A percentile compares a stretch with the other conserved stretches of the same genome.
Conservation (phyloP, 2,113 vertebrate species). For the Cavia aperea region DNA sequence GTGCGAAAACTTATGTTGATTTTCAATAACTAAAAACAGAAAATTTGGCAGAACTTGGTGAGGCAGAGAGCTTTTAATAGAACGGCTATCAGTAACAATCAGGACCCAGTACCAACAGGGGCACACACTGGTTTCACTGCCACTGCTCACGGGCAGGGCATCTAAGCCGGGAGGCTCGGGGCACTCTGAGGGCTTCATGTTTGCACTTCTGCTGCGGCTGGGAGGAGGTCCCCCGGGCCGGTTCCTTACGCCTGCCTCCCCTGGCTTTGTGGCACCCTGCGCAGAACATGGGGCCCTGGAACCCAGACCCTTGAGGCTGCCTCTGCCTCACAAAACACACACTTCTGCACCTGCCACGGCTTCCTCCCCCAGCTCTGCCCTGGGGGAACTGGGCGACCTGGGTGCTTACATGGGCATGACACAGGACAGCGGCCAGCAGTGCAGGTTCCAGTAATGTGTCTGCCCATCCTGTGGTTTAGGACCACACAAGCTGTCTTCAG, state of each 20-base stretch:
- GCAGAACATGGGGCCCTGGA: fast-evolving
- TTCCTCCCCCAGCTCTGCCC: neutral
- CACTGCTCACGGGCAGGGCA: neutral
- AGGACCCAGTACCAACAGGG: neutral
- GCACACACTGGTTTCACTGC: neutral
- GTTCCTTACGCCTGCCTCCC: neutral
- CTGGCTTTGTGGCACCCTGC: neutral
- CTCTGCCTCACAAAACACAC: neutral
- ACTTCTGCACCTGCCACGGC: too few relatives aligned
- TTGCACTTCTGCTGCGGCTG: neutral
- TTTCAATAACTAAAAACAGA: constrained; percentile 3
- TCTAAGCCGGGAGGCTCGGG: too few relatives aligned
- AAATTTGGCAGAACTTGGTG: neutral
- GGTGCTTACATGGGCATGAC: fast-evolving
- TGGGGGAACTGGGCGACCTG: fast-evolving
- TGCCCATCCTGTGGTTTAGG: neutral
- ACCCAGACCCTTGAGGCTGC: neutral
- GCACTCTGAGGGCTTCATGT: neutral
- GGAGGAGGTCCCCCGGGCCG: neutral
- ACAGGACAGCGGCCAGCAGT: neutral
- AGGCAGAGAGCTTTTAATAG: neutral
- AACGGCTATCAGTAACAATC: neutral
- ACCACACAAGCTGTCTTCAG: too few relatives aligned
- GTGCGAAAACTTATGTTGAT: neutral
- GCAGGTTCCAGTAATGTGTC: fast-evolving